Conservation (phyloP, 2,888 invertebrate genomes). For the Rapana venosa region DNA sequence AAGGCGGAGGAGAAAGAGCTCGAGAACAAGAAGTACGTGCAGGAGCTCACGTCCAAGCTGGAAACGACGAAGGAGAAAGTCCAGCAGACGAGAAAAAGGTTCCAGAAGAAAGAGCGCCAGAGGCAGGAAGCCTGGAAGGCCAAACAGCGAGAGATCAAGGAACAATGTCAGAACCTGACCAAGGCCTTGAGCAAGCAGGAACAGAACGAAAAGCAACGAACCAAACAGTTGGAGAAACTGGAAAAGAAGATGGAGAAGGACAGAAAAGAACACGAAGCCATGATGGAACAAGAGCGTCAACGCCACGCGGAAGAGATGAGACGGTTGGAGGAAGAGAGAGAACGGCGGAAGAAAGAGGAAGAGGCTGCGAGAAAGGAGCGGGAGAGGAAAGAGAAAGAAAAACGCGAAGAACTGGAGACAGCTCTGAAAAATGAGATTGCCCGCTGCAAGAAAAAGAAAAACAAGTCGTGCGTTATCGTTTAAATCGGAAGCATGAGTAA, state of each 20-base stretch:
- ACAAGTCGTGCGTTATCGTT: not conserved
- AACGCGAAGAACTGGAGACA: not conserved
- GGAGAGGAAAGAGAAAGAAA: not conserved
- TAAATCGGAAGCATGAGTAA: not conserved
- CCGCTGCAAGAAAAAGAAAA: not conserved
- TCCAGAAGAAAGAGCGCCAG: slow-evolving; percentile 19
- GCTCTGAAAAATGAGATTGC: slow-evolving; percentile 9
- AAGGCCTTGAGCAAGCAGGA: not conserved
- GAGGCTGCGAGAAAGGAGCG: not conserved
- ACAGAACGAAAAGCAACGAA: not conserved
- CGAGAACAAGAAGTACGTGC: slow-evolving; percentile 21
- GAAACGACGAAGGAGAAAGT: not conserved
- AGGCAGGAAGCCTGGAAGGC: not conserved
- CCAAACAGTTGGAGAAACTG: not conserved
- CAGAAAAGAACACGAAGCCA: not conserved
- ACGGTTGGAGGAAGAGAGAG: not conserved
- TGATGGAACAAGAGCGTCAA: not conserved
- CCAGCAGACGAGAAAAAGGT: not conserved
- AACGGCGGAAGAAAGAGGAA: not conserved
- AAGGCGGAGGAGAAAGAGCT: not conserved
- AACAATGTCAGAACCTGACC: not conserved
- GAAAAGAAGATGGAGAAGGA: not conserved
- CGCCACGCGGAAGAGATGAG: not conserved
- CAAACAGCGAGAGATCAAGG: not conserved
- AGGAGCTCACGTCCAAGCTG: not conserved